A percentile compares a stretch with the other conserved stretches of the same genome.
phyloP scores from a whole-genome alignment of 2,797 vertebrate species.

The Chelon labrosus region DNA sequence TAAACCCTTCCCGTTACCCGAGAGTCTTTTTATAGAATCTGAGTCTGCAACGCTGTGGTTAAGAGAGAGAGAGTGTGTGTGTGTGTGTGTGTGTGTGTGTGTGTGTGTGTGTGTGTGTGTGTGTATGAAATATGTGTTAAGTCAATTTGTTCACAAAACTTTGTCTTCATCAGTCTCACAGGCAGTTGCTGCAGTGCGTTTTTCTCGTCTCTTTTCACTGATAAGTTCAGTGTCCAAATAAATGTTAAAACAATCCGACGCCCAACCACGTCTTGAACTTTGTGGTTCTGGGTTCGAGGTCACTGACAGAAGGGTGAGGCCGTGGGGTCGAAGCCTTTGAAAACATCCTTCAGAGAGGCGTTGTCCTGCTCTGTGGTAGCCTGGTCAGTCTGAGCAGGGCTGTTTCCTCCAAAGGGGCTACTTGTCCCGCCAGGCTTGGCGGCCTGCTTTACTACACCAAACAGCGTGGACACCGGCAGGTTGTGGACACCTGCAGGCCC shows the following conservation, averaged over 20 bases:
- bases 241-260: constrained; percentile 44
- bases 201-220: constrained; percentile 22
- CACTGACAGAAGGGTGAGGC: constrained; percentile 97
- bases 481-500: constrained; percentile 87
- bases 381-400: constrained; percentile 84
- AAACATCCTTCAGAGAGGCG: constrained; percentile 95
- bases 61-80: constrained; percentile 8
- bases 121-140: constrained; percentile 2
- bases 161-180: constrained; percentile 32
- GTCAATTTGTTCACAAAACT: constrained; percentile 38
- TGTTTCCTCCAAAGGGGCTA: constrained; percentile 92
- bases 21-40: constrained; percentile 70
- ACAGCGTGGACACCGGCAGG: constrained; percentile 91
- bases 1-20: constrained; percentile 51
- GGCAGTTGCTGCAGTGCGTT: constrained; percentile 34
- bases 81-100: constrained; percentile 12
- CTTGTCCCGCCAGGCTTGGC: constrained; percentile 85
- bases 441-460: constrained; percentile 89
- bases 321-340: constrained; percentile 97
- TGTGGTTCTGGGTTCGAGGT: constrained; percentile 41
- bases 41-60: constrained; percentile 63
- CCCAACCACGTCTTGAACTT: neutral
- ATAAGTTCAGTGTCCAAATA: constrained; percentile 42
- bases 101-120: constrained; percentile 14
- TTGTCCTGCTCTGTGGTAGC: constrained; percentile 88